Evolutionary conservation across 1,140 invertebrate species (phyloP), one percentile per base, ranked within the genome.

Genomic region (Drosophila nikananu): DNA sequence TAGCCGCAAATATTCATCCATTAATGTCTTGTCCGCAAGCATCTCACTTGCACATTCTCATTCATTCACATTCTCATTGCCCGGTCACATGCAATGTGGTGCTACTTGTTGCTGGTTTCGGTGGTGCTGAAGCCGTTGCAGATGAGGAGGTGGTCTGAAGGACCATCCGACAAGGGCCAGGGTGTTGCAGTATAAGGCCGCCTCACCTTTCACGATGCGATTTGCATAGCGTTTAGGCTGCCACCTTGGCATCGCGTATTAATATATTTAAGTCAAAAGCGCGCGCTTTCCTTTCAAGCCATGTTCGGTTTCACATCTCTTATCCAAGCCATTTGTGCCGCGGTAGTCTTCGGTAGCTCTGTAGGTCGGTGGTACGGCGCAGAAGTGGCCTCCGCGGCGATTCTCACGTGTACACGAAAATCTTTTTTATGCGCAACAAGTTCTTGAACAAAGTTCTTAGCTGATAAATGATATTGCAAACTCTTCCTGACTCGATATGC

Each of bases 341-440:
- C 55, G 21, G 67, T 62, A 76, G 80, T 66, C 49, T 41, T 64
- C 83, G 64, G 83, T 84, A 87, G 84, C 86, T 62, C 48, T 25
- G 15, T 49, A n/a, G 54, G 44, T 66, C 42, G 32, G 44, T 39
- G 63, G 42, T 5, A 23, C 32, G 52, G 15, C 10, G 52, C 21
- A 55, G 32, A 23, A 64, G 59, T 59, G 63, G 65, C 62, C 59
- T 82, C 60, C 58, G 46, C 54, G 65, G 30, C 35, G 39, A 48
- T 61, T 83, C 77, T 81, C 82, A 92, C 77, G 79, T 89, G 90
- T 73, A 92, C 90, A 92, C 62, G 90, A 90, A 92, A 92, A 92
- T 82, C 83, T 92, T 92, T 89, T 92, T 91, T 92, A 70, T 92
- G 83, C 81, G 90, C 86, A 92, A 92, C 90, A 92, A 92, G 86